Base-by-base conservation (phyloP, 2,113 vertebrate genomes). In the Manacus vitellinus region DNA sequence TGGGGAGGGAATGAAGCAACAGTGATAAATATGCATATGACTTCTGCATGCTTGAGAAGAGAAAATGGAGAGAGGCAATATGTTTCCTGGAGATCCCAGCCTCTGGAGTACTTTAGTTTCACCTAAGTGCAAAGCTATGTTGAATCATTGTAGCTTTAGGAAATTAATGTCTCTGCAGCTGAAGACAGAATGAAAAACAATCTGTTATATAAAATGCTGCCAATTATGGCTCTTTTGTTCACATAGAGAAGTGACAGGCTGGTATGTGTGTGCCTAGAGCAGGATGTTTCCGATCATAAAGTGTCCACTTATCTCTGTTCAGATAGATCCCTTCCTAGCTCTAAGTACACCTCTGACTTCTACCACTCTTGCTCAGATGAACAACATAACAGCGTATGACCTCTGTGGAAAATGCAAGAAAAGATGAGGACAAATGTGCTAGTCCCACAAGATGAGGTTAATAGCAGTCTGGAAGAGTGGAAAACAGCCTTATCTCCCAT, bases 81-180 rank as follows among this genome's bases (percentile, higher is more conserved):
- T 1, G 7, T 16, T 88, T 70, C 37, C 46, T 68, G 31, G 75
- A 52, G 79, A 83, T 21, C 54, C 16, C n/a, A 51, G 28, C 46
- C 51, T 66, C 46, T 77, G 21, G 14, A 73, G 8, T 15, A n/a
- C 54, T 85, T 88, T 43, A 28, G 21, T 25, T 51, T 71, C 55
- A 83, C 49, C 41, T 61, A 70, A 76, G 54, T 0, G 1, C 35
- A 73, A 83, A 75, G 23, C 28, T 39, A 46, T 92, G 39, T 77
- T 43, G 44, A 47, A 58, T 70, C 81, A 28, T 16, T 76, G 54
- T 46, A 72, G 43, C 35, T 73, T 80, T 59, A 70, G 63, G 15
- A 88, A 96, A 90, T 88, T 22, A 93, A 91, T 66, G 33, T 68
- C 66, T 88, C 59, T 78, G 78, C 54, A 75, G 16, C 66, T 86